These are phyloP conservation scores for Rostratula benghalensis DNA, from an alignment of 2,113 vertebrate genomes.

Conservation along the genomic window DNA sequence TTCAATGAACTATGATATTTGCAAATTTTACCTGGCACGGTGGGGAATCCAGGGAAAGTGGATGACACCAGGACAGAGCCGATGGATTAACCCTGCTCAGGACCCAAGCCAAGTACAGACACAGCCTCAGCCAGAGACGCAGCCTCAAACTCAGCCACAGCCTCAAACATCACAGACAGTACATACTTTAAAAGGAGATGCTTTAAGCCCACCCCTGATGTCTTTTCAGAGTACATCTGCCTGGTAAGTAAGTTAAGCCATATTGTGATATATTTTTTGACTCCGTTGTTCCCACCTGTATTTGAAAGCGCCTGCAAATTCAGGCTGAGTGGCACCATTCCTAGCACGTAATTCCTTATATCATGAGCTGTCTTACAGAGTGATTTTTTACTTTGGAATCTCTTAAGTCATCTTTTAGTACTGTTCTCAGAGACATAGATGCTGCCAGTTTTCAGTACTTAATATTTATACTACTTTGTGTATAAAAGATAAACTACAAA, in stretches of 20 bases:
- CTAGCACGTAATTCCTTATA: neutral
- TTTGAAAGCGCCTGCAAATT: neutral
- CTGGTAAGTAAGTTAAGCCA: constrained; percentile 88
- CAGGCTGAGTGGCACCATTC: neutral
- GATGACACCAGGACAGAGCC: constrained; percentile 88
- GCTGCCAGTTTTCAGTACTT: neutral
- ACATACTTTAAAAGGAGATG: constrained; percentile 83
- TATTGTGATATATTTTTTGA: neutral
- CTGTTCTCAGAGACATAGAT: neutral
- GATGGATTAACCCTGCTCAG: constrained; percentile 82
- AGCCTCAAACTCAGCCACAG: constrained; percentile 66
- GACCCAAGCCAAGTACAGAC: constrained; percentile 76
- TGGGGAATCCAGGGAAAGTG: constrained; percentile 94
- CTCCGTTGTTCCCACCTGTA: neutral
- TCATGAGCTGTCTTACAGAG: neutral
- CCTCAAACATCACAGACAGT: constrained; percentile 77
- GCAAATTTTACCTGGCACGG: constrained; percentile 91
- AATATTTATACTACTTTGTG: neutral
- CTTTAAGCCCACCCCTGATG: constrained; percentile 86
- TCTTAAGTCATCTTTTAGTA: neutral
- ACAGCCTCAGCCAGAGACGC: constrained; percentile 65
- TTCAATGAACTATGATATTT: constrained; percentile 96
- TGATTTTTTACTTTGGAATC: neutral
- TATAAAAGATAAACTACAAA: neutral
- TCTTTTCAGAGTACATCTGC: constrained; percentile 90